Evolutionary conservation across 2,888 invertebrate genomes (phyloP), one percentile per base, ranked within the genome.

Genomic region (Perizoma affinitatum): DNA sequence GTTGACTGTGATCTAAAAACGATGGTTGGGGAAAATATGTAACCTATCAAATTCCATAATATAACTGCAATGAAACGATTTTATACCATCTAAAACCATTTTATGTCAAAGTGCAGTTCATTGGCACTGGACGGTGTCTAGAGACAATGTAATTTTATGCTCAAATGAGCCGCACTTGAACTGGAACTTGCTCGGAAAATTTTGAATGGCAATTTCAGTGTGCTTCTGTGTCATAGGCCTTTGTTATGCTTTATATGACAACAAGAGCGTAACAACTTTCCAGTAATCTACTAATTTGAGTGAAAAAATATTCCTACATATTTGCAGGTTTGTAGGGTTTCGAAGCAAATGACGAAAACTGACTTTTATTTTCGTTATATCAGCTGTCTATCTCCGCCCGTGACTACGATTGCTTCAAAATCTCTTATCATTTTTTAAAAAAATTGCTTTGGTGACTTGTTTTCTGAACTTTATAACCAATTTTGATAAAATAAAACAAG

Each of bases 21-120:
- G 22, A 22, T 22, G 22, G 22, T 22, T 3, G 22, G n/a, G 22
- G 3, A 22, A 22, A 22, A 22, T 22, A 22, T 22, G 22, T 22
- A 2, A 22, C 22, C 22, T 22, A 22, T 22, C 22, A 22, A 22
- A 22, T 3, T 22, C 22, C 22, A 2, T 22, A 22, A 22, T 22
- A 22, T 22, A 22, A 22, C 22, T 22, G 22, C 75, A 90, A 90
- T 90, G 84, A 91, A 91, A 88, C 83, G 84, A 88, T 90, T 91
- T 91, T 90, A 90, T 88, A 84, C 82, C 86, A 74, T 82, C 84
- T 83, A 86, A 87, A 87, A 86, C 82, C 78, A 92, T 90, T 91
- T 92, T 87, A 91, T 92, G 91, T 90, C 91, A 90, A 92, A 92
- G 90, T 88, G 90, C 85, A 91, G 91, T 91, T 91, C 92, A 91